A percentile compares a stretch with the other conserved stretches of the same genome.
phyloP scores from a whole-genome alignment of 1,140 invertebrate genomes.

The Drosophila kepulauana region DNA sequence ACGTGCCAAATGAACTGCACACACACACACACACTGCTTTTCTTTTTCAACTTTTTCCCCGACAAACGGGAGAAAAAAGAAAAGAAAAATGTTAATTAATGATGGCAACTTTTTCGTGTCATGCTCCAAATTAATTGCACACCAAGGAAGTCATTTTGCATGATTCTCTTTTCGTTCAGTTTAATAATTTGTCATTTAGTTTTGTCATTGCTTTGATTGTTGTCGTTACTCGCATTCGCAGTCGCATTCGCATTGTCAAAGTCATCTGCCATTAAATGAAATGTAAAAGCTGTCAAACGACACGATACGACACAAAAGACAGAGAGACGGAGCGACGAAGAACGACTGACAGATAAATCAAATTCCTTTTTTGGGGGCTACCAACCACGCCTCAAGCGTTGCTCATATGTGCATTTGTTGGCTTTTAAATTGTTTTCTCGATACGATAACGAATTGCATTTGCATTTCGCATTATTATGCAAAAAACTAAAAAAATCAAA shows the following conservation, averaged over 20 bases:
- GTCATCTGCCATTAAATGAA: conserved; percentile 44
- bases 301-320: not conserved
- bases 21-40: not conserved
- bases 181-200: conserved; percentile 40
- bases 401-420: conserved; percentile 30
- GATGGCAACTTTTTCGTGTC: conserved; percentile 70
- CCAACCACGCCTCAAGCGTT: conserved; percentile 39
- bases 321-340: conserved; percentile 13
- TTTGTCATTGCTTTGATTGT: conserved; percentile 45
- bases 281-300: conserved; percentile 44
- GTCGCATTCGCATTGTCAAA: conserved; percentile 30
- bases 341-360: conserved; percentile 25
- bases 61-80: conserved; percentile 10
- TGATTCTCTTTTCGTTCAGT: conserved; percentile 30
- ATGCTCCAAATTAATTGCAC: conserved; percentile 71
- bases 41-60: not conserved
- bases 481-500: conserved; percentile 47
- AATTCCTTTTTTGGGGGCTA: conserved; percentile 68
- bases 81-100: conserved; percentile 72
- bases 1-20: conserved; percentile 74
- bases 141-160: conserved; percentile 51
- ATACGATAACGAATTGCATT: conserved; percentile 57
- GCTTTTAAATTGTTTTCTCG: conserved; percentile 61
- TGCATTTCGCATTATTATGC: conserved; percentile 62
- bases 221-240: conserved; percentile 4